Evolutionary conservation across 2,797 vertebrate genomes (phyloP).

Genomic region (Odontamblyopus lacepedii): DNA sequence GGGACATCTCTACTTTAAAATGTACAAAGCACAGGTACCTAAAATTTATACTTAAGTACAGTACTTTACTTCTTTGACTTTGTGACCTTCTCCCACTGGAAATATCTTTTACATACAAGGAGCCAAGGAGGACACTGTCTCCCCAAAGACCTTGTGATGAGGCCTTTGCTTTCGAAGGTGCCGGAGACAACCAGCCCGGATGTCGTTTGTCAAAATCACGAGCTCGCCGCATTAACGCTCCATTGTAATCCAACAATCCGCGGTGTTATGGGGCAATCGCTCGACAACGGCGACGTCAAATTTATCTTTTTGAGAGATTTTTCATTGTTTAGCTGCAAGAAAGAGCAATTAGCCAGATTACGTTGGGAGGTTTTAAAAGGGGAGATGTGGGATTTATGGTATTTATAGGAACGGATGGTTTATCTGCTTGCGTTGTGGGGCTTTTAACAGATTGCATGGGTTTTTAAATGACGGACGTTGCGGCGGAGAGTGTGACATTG

Average conservation of each 20-base stretch:
- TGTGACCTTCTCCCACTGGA: too few species aligned
- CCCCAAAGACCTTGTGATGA: background rate
- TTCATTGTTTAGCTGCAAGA: conserved; percentile 30
- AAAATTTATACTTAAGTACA: too few species aligned
- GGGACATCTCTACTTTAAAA: too few species aligned
- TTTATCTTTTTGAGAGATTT: conserved; percentile 12
- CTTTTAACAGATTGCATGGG: conserved; percentile 47
- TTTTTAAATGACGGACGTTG: conserved; percentile 1
- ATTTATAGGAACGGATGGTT: conserved; percentile 41
- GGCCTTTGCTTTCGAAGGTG: background rate
- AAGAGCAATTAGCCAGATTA: conserved; percentile 52
- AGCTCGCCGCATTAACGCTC: conserved; percentile 19
- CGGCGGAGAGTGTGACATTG: background rate
- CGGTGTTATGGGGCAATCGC: conserved; percentile 20
- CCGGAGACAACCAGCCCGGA: conserved; percentile 5
- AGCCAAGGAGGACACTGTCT: too few species aligned
- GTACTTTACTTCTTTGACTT: too few species aligned
- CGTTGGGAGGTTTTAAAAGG: conserved; percentile 40
- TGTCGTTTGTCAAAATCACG: conserved; percentile 67
- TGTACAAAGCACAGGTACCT: too few species aligned
- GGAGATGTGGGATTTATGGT: conserved; percentile 38
- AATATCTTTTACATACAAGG: too few species aligned
- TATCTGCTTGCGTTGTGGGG: conserved; percentile 13
- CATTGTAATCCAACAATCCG: conserved; percentile 35
- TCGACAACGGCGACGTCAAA: conserved; percentile 1